phyloP scores from a whole-genome alignment of 2,888 invertebrate genomes.

The Microctonus brassicae region DNA sequence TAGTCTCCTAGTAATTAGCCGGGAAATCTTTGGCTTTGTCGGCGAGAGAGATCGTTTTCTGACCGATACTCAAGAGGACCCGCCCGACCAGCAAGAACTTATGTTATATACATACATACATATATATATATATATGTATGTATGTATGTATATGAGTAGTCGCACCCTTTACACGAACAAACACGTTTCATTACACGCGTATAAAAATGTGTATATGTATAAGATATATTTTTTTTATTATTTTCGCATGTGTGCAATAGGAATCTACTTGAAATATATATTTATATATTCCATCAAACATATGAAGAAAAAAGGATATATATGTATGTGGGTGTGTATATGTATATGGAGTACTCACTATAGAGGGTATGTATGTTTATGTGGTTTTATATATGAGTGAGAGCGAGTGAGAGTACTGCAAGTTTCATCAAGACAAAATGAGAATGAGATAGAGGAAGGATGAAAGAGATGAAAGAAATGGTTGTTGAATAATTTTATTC shows the following conservation, averaged over 20 bases:
- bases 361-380: no score
- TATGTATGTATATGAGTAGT: no score
- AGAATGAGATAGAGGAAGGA: not conserved
- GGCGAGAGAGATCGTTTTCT: slow-evolving; percentile 61
- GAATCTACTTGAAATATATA: not conserved
- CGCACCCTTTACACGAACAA: no score
- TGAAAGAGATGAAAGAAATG: slow-evolving; percentile 24
- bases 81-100: slow-evolving; percentile 50
- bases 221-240: no score
- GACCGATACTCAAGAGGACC: slow-evolving; percentile 55
- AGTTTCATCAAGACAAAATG: no score
- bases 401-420: no score
- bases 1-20: slow-evolving; percentile 70
- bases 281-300: not conserved
- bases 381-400: not conserved
- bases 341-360: no score
- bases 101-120: slow-evolving; percentile 19
- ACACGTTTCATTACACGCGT: no score
- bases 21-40: slow-evolving; percentile 68
- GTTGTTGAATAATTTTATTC: not conserved
- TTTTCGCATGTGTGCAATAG: not conserved
- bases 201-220: no score
- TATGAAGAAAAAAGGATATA: not conserved
- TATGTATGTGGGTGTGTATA: not conserved
- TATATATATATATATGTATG: not conserved